These are phyloP conservation scores for Drosophila neocordata DNA, from an alignment of 1,140 invertebrate species.

Conservation along the genomic window DNA sequence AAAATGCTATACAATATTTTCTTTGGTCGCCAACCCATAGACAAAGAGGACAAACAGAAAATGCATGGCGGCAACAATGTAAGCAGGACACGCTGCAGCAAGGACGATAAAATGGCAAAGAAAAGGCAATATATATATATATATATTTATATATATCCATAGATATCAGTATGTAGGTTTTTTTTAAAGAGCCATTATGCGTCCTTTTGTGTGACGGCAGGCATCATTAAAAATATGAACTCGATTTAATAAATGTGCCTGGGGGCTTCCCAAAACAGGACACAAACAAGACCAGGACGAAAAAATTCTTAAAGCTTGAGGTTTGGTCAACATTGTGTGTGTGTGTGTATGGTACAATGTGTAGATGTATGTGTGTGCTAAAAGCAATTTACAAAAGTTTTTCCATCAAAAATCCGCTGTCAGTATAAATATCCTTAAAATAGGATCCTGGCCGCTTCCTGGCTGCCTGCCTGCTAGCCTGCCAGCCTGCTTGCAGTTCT, in stretches of 20 bases:
- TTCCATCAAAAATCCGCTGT: conserved; percentile 82
- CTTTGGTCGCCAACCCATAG: conserved; percentile 29
- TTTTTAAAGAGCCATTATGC: conserved; percentile 32
- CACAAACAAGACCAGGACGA: conserved; percentile 25
- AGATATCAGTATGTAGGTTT: conserved; percentile 23
- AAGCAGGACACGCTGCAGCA: conserved; percentile 42
- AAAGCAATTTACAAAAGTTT: conserved; percentile 83
- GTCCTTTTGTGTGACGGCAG: conserved; percentile 44
- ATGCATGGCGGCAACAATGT: conserved; percentile 47
- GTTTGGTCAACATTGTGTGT: conserved; percentile 36
- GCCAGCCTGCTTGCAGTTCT: conserved; percentile 58
- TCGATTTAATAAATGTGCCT: conserved; percentile 74
- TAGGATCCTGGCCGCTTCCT: conserved; percentile 69
- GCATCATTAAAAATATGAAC: conserved; percentile 73
- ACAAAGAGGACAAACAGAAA: conserved; percentile 28
- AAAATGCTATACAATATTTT: conserved; percentile 16
- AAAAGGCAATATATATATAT: conserved; percentile 50
- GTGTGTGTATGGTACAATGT: conserved; percentile 14
- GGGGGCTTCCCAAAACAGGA: conserved; percentile 56
- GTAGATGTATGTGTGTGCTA: conserved; percentile 37
- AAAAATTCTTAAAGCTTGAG: conserved; percentile 49
- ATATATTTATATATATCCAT: conserved; percentile 18
- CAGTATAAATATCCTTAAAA: conserved; percentile 83
- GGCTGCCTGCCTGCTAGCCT: conserved; percentile 62
- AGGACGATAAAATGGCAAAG: conserved; percentile 47